phyloP scores from a whole-genome alignment of 2,888 invertebrate genomes.

The Leptura quadrifasciata region DNA sequence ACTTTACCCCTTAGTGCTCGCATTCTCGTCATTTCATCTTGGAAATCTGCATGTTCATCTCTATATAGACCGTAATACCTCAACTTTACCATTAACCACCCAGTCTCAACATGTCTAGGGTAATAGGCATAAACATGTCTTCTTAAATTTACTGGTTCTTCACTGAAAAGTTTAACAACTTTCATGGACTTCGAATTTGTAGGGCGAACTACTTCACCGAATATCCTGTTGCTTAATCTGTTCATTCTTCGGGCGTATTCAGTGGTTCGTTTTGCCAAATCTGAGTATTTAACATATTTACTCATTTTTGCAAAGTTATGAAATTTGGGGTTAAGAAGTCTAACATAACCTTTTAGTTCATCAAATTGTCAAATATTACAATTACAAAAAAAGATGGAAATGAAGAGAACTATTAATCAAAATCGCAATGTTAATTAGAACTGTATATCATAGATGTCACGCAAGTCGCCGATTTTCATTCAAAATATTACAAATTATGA shows the following conservation, averaged over 20 bases:
- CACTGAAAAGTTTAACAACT: conserved; percentile 85
- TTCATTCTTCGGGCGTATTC: conserved; percentile 91
- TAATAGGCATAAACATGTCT: conserved; percentile 88
- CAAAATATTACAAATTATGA: too few relatives aligned
- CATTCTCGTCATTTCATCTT: conserved; percentile 88
- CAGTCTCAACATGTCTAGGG: conserved; percentile 88
- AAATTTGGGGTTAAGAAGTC: conserved; percentile 24
- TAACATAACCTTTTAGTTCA: not conserved
- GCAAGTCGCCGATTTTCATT: too few relatives aligned
- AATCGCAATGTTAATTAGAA: not conserved
- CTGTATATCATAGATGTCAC: not conserved
- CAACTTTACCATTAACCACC: conserved; percentile 82
- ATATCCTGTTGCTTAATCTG: conserved; percentile 89
- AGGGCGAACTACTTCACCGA: conserved; percentile 88
- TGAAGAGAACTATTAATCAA: too few relatives aligned
- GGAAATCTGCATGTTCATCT: conserved; percentile 93
- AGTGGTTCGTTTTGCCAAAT: conserved; percentile 82
- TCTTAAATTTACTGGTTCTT: conserved; percentile 84
- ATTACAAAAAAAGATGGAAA: too few relatives aligned
- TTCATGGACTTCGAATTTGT: conserved; percentile 87
- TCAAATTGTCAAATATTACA: too few relatives aligned
- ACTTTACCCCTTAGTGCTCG: conserved; percentile 86
- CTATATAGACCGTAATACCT: conserved; percentile 87
- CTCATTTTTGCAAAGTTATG: conserved; percentile 71
- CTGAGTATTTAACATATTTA: conserved; percentile 83